phyloP scores from a whole-genome alignment of 1,140 invertebrate species.

The Drosophila nebulosa region DNA sequence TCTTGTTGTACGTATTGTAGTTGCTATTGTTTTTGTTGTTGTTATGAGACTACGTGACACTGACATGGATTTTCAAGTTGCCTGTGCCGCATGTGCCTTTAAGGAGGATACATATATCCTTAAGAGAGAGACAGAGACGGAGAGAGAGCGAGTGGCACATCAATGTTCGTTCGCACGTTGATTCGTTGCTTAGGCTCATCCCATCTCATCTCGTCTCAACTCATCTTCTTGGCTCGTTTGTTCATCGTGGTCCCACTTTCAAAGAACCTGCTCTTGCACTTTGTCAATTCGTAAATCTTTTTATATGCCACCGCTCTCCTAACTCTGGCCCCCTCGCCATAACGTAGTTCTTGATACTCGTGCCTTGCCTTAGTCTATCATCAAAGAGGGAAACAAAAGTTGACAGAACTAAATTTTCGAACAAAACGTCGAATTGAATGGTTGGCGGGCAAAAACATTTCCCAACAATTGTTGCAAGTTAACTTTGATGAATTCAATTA shows the following conservation, averaged over 20 bases:
- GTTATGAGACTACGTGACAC: conserved; percentile 65
- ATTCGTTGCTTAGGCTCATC: conserved; percentile 39
- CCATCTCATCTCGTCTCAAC: conserved; percentile 14
- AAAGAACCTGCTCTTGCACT: conserved; percentile 58
- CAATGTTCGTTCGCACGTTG: conserved; percentile 5
- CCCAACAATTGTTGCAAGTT: conserved; percentile 74
- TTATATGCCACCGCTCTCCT: conserved; percentile 56
- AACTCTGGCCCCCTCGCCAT: neutral
- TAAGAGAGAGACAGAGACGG: conserved; percentile 16
- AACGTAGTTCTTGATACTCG: neutral
- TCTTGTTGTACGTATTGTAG: conserved; percentile 37
- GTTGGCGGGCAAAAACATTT: conserved; percentile 31
- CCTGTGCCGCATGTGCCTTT: conserved; percentile 37
- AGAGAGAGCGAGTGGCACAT: no score
- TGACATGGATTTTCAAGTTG: conserved; percentile 79
- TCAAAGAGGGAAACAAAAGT: conserved; percentile 61
- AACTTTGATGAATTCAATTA: conserved; percentile 80
- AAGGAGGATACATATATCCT: conserved; percentile 52
- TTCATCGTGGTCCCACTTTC: conserved; percentile 19
- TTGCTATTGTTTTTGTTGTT: conserved; percentile 21
- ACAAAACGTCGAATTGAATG: conserved; percentile 42
- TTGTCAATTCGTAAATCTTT: conserved; percentile 79
- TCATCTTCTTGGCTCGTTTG: conserved; percentile 30
- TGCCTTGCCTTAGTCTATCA: conserved; percentile 33
- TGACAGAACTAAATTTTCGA: conserved; percentile 56